Evolutionary conservation across 2,113 vertebrate species (phyloP), one percentile per base, ranked within the genome.

Genomic region (Deroptyus accipitrinus): DNA sequence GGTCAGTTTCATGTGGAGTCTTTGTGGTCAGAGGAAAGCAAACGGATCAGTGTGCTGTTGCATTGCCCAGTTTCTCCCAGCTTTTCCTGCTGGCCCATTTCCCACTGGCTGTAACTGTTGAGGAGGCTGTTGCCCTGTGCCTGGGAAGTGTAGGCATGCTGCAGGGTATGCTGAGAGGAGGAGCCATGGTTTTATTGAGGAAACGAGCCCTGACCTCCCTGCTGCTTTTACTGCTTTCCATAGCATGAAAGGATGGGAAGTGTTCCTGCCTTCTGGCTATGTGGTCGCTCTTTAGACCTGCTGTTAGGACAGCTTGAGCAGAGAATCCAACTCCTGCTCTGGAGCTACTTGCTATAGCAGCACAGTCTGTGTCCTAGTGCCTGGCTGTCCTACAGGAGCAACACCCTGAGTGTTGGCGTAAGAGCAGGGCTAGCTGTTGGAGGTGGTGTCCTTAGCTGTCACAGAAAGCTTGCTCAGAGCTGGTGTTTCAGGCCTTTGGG

Each of bases 351-450:
- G 41, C n/a, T 33, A 62, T 3, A 31, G 57, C 44, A 15, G 57
- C 57, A 28, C 22, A 28, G 24, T 3, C 22, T 18, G 28, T 52
- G 79, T 52, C 1, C 19, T 10, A 31, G 59, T 28, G 4, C 48
- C 76, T 14, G 66, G 1, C 44, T 46, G 76, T 39, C 67, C 49
- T 33, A 1, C 8, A 0, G 6, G 46, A 22, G 2, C 0, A 24
- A 9, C 4, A 3, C 9, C 57, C 28, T 2, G 6, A 6, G 4
- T 15, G 31, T 1, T 1, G 6, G 15, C 13, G 54, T 5, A 5
- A 3, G 39, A 49, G 57, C 5, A 46, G n/a, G 74, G 55, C 44
- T 31, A 7, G 3, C 11, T 39, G 42, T 23, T 20, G 30, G 49
- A 19, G 14, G 0, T 10, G 1, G 7, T 41, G 16, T 27, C 11